Evolutionary conservation across 2,797 vertebrate genomes (phyloP), one percentile per base, ranked within the genome.

Genomic region (Coluber constrictor): DNA sequence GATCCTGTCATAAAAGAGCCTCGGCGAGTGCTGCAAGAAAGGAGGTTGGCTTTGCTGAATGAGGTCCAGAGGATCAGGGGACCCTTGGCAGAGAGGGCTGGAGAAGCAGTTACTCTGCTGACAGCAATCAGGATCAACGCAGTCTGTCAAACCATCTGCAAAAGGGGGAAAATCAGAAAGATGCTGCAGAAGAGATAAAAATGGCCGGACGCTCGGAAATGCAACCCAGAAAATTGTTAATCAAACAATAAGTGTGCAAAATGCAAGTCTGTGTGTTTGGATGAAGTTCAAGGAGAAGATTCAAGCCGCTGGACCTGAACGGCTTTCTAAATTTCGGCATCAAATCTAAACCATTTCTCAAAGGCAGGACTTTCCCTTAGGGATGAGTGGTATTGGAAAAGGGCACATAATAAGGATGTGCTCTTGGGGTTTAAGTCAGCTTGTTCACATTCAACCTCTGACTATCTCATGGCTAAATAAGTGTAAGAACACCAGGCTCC

Each of bases 51-150:
- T 98, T 95, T 98, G 98, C 96, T 99, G 98, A 95, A 99, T 97
- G 92, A 99, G 98, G 95, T 99, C 98, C 92, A 99, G 96, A 60
- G 99, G 99, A 97, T 99, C 98, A 87, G 99, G 98, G 0, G 99
- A 99, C 88, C 99, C 99, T 92, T 99, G 99, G 94, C 99, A 99
- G 95, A 99, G 98, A 55, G 99, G 98, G 95, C 98, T 99, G 0
- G 98, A 97, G 3, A 97, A 98, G 83, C 99, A 99, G 94, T 98
- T 99, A 97, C 98, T 97, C 97, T 99, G 98, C 95, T 99, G 98
- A 94, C 99, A 99, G 87, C 99, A 99, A 94, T 99, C 99, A 0
- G 99, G 99, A 95, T 99, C 99, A 23, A 99, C 98, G 1, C 99
- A 99, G 98, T 99, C 99, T 43, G 98, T 98, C 97, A 99, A 97